These are phyloP conservation scores for Panzeria rudis DNA, from an alignment of 2,888 invertebrate species.

Conservation along the genomic window DNA sequence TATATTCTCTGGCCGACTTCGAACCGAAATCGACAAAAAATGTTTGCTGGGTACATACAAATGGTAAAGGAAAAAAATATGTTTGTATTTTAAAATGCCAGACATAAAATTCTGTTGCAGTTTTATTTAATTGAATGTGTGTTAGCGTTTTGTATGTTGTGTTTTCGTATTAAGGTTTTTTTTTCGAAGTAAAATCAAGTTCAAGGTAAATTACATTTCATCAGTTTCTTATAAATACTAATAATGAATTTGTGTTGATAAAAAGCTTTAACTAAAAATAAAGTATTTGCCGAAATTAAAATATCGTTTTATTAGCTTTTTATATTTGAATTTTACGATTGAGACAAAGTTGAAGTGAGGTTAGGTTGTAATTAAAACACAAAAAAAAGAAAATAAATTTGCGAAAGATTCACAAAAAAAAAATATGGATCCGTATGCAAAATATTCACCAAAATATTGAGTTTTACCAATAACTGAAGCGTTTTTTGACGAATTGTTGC, in stretches of 20 bases:
- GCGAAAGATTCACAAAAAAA: background rate
- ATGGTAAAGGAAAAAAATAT: background rate
- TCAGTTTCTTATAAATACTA: slow-evolving; percentile 33
- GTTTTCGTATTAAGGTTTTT: slow-evolving; percentile 2
- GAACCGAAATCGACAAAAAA: no score
- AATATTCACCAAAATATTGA: no score
- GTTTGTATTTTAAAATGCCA: slow-evolving; percentile 36
- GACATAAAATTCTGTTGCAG: slow-evolving; percentile 40
- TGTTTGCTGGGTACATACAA: background rate
- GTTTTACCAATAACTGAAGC: no score
- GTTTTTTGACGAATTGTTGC: no score
- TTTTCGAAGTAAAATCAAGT: slow-evolving; percentile 68
- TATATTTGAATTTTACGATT: background rate
- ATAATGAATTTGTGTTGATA: background rate
- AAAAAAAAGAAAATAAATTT: background rate
- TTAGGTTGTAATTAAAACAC: background rate
- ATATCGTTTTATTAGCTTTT: background rate
- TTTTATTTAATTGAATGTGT: slow-evolving; percentile 27
- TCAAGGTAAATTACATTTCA: slow-evolving; percentile 69
- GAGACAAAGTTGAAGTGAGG: background rate
- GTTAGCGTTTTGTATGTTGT: slow-evolving; percentile 1
- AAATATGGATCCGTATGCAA: no score
- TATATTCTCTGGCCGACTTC: no score
- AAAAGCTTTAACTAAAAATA: background rate
- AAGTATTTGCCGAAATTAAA: background rate